phyloP scores from a whole-genome alignment of 2,888 invertebrate species.

The Calephelis perditalis region DNA sequence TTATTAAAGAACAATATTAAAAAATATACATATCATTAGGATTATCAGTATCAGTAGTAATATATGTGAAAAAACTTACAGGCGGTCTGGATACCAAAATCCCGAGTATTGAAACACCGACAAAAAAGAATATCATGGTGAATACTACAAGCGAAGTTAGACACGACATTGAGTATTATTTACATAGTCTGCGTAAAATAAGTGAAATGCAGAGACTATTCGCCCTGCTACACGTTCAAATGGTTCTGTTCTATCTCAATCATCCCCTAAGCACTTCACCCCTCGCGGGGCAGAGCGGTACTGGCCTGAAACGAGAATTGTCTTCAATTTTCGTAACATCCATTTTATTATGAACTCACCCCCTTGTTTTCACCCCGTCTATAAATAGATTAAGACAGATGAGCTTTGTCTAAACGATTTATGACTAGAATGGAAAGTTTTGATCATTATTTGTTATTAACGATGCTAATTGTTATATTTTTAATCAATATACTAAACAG shows the following conservation, averaged over 20 bases:
- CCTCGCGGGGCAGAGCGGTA: constrained; percentile 37
- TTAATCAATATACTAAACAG: no score
- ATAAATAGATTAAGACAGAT: constrained; percentile 14
- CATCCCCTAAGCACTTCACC: constrained; percentile 34
- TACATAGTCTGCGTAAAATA: constrained; percentile 31
- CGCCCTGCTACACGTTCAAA: constrained; percentile 21
- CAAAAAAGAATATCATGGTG: constrained; percentile 50
- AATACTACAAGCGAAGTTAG: constrained; percentile 38
- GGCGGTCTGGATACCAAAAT: constrained; percentile 36
- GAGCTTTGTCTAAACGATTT: neutral
- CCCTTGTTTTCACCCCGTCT: constrained; percentile 19
- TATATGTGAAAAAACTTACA: constrained; percentile 27
- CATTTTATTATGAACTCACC: constrained; percentile 19
- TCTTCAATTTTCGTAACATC: constrained; percentile 27
- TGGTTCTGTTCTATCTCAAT: constrained; percentile 22
- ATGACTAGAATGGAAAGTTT: neutral
- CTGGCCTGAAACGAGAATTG: constrained; percentile 31
- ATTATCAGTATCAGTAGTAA: neutral
- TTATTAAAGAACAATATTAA: no score
- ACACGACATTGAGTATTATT: constrained; percentile 42
- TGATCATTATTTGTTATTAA: no score
- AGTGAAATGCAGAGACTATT: constrained; percentile 4
- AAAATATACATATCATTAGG: neutral
- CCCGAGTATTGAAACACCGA: constrained; percentile 45
- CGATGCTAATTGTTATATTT: no score